Percentiles rank a stretch among this genome's conserved stretches.
phyloP scores from a whole-genome alignment of 2,888 invertebrate genomes.

The Conus canariensis region DNA sequence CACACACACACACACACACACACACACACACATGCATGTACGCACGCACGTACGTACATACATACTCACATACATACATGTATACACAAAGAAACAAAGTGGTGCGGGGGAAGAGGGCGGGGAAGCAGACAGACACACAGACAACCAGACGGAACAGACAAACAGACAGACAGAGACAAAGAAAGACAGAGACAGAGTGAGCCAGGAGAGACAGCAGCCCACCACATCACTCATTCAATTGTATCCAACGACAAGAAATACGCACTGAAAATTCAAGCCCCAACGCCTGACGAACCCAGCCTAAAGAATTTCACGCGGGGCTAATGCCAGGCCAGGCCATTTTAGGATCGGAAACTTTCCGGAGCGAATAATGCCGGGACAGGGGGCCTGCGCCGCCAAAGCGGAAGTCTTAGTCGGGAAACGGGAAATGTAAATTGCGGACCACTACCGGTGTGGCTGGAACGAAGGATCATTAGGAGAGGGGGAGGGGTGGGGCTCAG shows the following conservation, averaged over 20 bases:
- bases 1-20: no score
- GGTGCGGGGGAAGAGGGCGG: neutral
- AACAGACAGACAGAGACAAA: neutral
- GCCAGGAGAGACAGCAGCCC: neutral
- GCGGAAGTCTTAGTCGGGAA: slow-evolving; percentile 47
- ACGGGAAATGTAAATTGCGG: slow-evolving; percentile 49
- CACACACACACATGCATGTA: no score
- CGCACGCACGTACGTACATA: no score
- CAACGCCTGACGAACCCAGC: neutral
- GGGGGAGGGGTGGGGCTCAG: slow-evolving; percentile 27
- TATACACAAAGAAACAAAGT: neutral
- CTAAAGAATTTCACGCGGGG: slow-evolving; percentile 20
- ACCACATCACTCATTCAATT: slow-evolving; percentile 37
- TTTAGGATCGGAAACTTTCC: slow-evolving; percentile 39
- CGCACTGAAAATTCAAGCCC: slow-evolving; percentile 28
- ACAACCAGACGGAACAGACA: neutral
- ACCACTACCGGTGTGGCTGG: slow-evolving; percentile 41
- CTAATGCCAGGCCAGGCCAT: slow-evolving; percentile 34
- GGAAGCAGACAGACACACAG: no score
- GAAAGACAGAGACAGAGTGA: neutral
- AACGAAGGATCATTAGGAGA: slow-evolving; percentile 38
- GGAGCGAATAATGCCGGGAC: slow-evolving; percentile 36
- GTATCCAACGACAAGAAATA: slow-evolving; percentile 25
- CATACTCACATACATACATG: no score
- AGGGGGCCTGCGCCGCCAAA: slow-evolving; percentile 17